Conservation (phyloP, 2,797 vertebrate genomes). For the Ceryle rudis region DNA sequence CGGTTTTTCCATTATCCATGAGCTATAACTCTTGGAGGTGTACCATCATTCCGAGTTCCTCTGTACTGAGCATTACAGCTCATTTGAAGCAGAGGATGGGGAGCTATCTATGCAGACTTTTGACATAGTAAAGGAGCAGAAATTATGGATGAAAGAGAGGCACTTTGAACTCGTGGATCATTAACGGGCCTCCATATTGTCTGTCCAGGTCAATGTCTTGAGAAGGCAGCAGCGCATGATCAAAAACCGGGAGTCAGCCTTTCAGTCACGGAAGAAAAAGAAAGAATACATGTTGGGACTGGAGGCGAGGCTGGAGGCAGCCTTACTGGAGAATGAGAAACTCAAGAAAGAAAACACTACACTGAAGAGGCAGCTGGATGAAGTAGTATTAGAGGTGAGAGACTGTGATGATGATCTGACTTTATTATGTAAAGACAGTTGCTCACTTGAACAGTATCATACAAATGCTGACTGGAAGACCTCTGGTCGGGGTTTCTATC, state of each 20-base stretch:
- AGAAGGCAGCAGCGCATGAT: slow-evolving; percentile 96
- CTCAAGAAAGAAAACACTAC: slow-evolving; percentile 93
- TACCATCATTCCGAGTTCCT: accelerated
- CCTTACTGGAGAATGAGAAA: slow-evolving; percentile 89
- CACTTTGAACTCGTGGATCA: neutral
- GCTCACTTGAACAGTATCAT: neutral
- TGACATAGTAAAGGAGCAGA: neutral
- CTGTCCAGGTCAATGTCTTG: slow-evolving; percentile 83
- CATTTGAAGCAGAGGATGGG: neutral
- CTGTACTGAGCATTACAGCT: neutral
- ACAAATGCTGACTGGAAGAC: neutral
- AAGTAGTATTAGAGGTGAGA: slow-evolving; percentile 88
- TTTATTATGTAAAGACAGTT: neutral
- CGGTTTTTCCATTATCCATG: neutral
- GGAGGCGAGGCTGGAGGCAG: slow-evolving; percentile 88
- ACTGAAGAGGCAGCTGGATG: slow-evolving; percentile 91
- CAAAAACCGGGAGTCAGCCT: slow-evolving; percentile 96
- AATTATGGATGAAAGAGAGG: neutral
- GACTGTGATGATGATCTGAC: neutral
- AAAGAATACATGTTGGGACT: slow-evolving; percentile 93
- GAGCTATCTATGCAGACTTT: neutral
- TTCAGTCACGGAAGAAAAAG: slow-evolving; percentile 94
- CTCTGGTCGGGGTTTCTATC: neutral
- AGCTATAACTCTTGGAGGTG: neutral
- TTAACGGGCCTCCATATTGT: neutral